Evolutionary conservation across 2,888 invertebrate genomes (phyloP).

Genomic region (Allolobophora icterica): DNA sequence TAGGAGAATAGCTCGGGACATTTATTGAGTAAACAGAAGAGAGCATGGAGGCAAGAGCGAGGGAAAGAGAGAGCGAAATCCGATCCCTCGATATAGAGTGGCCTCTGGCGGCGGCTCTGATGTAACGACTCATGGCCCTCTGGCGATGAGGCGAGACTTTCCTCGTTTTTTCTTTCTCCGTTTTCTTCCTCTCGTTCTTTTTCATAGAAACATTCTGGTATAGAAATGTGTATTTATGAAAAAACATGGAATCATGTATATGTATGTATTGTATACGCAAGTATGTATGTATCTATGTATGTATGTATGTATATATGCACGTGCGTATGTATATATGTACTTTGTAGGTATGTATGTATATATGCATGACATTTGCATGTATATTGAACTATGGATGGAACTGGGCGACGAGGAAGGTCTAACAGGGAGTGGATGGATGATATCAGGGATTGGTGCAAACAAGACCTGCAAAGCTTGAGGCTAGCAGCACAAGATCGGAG

Average conservation of each 20-base stretch:
- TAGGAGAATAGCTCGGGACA: no score
- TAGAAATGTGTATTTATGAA: neutral
- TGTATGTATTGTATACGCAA: neutral
- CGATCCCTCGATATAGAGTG: neutral
- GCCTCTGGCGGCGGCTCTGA: neutral
- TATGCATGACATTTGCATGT: no score
- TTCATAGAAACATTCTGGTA: neutral
- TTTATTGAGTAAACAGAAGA: no score
- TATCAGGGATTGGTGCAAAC: no score
- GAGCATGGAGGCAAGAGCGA: no score
- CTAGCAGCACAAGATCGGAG: no score
- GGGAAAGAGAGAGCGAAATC: neutral
- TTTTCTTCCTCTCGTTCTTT: neutral
- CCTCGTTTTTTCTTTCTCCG: slow-evolving; percentile 19
- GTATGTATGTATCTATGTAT: neutral
- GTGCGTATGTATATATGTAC: neutral
- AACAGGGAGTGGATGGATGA: no score
- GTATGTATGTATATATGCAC: neutral
- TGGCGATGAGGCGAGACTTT: neutral
- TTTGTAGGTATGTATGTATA: neutral
- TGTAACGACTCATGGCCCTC: slow-evolving; percentile 3
- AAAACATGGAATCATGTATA: neutral
- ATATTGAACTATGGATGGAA: no score
- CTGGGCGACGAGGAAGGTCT: no score
- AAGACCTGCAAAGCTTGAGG: no score